Conservation (phyloP, 2,888 invertebrate genomes). For the Tipula vernalis region DNA sequence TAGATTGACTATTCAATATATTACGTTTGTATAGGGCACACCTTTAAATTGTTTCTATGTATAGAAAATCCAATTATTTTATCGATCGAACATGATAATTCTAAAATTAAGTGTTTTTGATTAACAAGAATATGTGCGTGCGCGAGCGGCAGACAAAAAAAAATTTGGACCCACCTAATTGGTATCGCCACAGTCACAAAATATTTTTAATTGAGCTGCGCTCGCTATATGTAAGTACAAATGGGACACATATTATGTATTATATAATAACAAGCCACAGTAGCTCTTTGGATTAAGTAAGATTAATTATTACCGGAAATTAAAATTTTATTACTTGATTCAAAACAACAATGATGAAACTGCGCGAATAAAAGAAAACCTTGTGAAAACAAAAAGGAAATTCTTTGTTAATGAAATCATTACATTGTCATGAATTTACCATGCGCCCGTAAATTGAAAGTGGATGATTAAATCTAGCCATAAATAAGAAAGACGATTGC, state of each 20-base stretch:
- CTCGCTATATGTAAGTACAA: neutral
- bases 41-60: neutral
- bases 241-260: no score
- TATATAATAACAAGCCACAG: no score
- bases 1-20: neutral
- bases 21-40: neutral
- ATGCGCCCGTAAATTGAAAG: neutral
- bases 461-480: neutral
- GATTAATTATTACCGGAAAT: neutral
- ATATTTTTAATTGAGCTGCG: neutral
- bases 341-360: neutral
- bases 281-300: neutral
- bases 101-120: neutral
- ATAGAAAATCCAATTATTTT: neutral
- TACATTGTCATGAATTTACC: neutral
- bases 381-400: neutral
- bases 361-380: neutral
- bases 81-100: neutral
- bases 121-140: neutral
- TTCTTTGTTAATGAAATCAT: neutral
- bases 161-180: neutral
- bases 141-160: neutral
- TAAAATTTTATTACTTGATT: neutral
- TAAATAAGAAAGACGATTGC: neutral
- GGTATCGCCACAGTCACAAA: neutral